Evolutionary conservation across 2,113 vertebrate species (phyloP), one percentile per base, ranked within the genome.

Genomic region (Dipodomys stephensi): DNA sequence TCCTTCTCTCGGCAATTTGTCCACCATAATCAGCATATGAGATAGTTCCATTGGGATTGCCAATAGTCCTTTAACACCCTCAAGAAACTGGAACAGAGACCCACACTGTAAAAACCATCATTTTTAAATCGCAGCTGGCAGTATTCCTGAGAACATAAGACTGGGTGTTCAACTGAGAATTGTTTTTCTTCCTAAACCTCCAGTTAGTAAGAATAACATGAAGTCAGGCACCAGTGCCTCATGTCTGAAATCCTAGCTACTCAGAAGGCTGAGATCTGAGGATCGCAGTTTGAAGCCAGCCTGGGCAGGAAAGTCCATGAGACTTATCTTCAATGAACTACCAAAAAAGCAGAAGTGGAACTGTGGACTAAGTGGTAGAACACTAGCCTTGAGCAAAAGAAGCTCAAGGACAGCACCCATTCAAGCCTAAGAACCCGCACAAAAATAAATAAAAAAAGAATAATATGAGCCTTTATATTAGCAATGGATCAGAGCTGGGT

Each of bases 1-100:
- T 90, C 78, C 78, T 57, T 80, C 80, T 81, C 89, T 91, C 64
- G 85, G 90, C 27, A 90, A 90, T 28, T 87, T 84, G 39, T 73
- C 60, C 85, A 80, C 68, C 32, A 83, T 16, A 92, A 67, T 32
- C 74, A 79, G 53, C 60, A 92, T 23, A 77, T 28, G 71, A 84
- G 49, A 81, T 69, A 46, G 22, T 44, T 94, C 71, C 57, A 74
- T 22, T 44, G 84, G 39, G 74, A 46, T 19, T 81, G 81, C 27
- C 8, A 87, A 69, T n/a, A 88, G 91, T 84, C 49, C 49, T 94
- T 95, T 39, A 81, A 79, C 12, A 28, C 25, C 64, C 62, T 69
- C 19, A n/a, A 69, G 76, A 67, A 90, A 46, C 35, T 68, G 44
- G 30, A 15, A 62, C 62, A 90, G 88, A 90, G 46, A 15, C 83